phyloP scores from a whole-genome alignment of 2,888 invertebrate genomes.

The Stenurella melanura region DNA sequence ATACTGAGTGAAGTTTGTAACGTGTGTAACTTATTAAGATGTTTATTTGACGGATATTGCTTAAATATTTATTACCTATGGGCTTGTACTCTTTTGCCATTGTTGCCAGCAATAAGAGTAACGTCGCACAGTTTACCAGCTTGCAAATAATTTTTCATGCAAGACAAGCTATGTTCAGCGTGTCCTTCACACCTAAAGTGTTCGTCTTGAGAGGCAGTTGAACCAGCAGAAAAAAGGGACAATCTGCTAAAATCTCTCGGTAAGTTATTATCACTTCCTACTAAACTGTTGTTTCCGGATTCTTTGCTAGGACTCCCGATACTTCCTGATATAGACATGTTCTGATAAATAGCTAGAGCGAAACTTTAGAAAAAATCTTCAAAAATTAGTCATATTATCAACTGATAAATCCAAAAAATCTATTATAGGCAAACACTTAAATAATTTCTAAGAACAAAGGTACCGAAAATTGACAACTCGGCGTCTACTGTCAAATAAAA shows the following conservation, averaged over 20 bases:
- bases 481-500: slow-evolving; percentile 25
- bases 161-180: slow-evolving; percentile 86
- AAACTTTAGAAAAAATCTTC: slow-evolving; percentile 1
- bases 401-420: background rate
- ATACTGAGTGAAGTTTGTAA: background rate
- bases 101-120: slow-evolving; percentile 85
- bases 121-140: slow-evolving; percentile 92
- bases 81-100: slow-evolving; percentile 76
- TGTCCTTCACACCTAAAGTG: slow-evolving; percentile 86
- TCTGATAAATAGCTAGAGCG: background rate
- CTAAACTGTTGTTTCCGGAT: slow-evolving; percentile 63
- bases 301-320: slow-evolving; percentile 70
- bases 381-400: slow-evolving; percentile 16
- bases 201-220: slow-evolving; percentile 81
- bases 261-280: slow-evolving; percentile 74
- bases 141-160: slow-evolving; percentile 88
- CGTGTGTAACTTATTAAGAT: too few species aligned
- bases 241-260: slow-evolving; percentile 81
- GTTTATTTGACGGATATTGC: background rate
- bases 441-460: background rate
- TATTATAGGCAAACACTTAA: background rate
- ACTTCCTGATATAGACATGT: slow-evolving; percentile 61
- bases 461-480: slow-evolving; percentile 14
- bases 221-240: slow-evolving; percentile 78
- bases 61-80: slow-evolving; percentile 66